phyloP scores from a whole-genome alignment of 2,888 invertebrate species.

The Himalopsyche japonica region DNA sequence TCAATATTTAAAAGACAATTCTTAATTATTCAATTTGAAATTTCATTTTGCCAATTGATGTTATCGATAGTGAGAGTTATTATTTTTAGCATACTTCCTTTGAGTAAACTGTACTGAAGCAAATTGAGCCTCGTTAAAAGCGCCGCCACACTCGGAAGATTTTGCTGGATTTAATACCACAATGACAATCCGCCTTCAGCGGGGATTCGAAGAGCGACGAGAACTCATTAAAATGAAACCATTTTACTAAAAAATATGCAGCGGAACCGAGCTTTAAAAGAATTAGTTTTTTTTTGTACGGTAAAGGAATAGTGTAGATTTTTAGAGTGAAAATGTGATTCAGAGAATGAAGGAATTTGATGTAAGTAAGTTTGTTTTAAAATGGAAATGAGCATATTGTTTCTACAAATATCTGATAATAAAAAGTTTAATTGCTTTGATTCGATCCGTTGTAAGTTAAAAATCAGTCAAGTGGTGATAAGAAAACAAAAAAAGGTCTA shows the following conservation, averaged over 20 bases:
- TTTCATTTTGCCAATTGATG: too few relatives aligned
- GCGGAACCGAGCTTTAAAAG: not conserved
- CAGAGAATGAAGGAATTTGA: too few relatives aligned
- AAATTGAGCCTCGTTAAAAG: not conserved
- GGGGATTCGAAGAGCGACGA: not conserved
- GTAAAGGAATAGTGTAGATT: not conserved
- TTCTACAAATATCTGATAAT: too few relatives aligned
- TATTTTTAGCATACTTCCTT: not conserved
- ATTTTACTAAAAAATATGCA: not conserved
- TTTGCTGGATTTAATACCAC: not conserved
- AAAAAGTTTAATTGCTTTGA: too few relatives aligned
- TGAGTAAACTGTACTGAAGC: not conserved
- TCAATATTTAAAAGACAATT: too few relatives aligned
- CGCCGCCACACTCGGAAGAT: not conserved
- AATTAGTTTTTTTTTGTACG: not conserved
- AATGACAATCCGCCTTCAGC: not conserved
- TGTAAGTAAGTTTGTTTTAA: too few relatives aligned
- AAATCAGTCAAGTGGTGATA: too few relatives aligned
- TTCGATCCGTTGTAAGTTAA: too few relatives aligned
- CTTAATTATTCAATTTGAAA: too few relatives aligned
- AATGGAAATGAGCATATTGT: too few relatives aligned
- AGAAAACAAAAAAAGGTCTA: too few relatives aligned
- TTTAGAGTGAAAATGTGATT: too few relatives aligned
- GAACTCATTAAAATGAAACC: not conserved
- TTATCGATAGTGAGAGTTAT: not conserved